Conservation (phyloP, 2,888 invertebrate species). For the Zaprionus lineosus region DNA sequence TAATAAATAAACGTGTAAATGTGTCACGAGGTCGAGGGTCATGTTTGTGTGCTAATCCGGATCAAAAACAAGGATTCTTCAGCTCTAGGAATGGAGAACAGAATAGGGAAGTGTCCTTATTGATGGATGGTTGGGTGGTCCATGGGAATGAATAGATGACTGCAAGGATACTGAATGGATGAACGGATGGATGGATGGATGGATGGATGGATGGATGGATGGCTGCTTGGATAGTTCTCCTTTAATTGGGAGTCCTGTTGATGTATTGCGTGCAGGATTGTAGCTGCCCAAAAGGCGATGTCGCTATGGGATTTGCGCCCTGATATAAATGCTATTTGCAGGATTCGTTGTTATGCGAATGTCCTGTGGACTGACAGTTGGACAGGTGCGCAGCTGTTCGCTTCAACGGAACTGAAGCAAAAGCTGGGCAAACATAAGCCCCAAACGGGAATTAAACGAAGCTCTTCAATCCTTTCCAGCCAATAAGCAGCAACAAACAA, state of each 20-base stretch:
- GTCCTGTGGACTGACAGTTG: slow-evolving; percentile 17
- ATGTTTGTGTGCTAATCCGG: slow-evolving; percentile 53
- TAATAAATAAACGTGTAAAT: slow-evolving; percentile 55
- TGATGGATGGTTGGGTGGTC: too few relatives aligned
- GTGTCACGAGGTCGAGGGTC: slow-evolving; percentile 33
- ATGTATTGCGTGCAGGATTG: neutral
- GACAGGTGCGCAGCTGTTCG: slow-evolving; percentile 63
- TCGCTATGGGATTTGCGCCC: slow-evolving; percentile 40
- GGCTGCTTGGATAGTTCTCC: slow-evolving; percentile 14
- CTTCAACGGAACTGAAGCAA: slow-evolving; percentile 74
- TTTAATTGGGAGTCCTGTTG: neutral
- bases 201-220: neutral
- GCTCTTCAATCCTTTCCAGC: slow-evolving; percentile 60
- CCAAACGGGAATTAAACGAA: neutral
- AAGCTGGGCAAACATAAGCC: slow-evolving; percentile 69
- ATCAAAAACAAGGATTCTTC: slow-evolving; percentile 41
- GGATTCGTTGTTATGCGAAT: slow-evolving; percentile 10
- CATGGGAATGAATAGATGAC: too few relatives aligned
- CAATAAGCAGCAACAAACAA: slow-evolving; percentile 46
- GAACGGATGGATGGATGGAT: too few relatives aligned
- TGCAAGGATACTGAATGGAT: too few relatives aligned
- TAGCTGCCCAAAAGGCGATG: slow-evolving; percentile 1
- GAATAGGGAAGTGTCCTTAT: too few relatives aligned
- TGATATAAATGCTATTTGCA: slow-evolving; percentile 44
- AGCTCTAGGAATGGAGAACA: too few relatives aligned